Base-by-base conservation (phyloP, 2,797 vertebrate species). In the Nothura maculosa region DNA sequence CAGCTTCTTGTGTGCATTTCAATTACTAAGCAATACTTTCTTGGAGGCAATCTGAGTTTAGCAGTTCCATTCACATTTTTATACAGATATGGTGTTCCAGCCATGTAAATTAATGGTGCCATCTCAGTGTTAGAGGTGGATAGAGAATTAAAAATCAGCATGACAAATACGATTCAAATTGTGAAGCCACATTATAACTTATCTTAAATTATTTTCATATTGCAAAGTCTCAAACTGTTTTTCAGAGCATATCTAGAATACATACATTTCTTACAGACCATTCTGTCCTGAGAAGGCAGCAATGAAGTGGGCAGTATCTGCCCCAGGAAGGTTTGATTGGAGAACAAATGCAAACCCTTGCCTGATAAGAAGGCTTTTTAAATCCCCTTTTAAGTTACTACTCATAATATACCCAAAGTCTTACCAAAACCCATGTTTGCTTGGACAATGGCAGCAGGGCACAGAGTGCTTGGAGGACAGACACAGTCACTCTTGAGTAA, bases 1-100 rank as follows among this genome's bases (percentile, higher is more conserved):
- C 63, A 88, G 36, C 22, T 93, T 86, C 77, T 73, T 74, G 63
- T 74, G 19, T 70, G 89, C 80, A 79, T 95, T 96, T 95, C 82
- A 89, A 27, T 94, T 95, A 79, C 82, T 58, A 83, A 94, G 67
- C 67, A 92, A 55, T 52, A 83, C 47, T 94, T 95, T 92, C 69
- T 87, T 92, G 90, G 82, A 96, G 85, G 77, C 90, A 89, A n/a
- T 91, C 60, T 95, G 85, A 86, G 85, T 95, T 93, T 77, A 91
- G 70, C 0, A 0, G 40, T 85, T 94, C 90, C 62, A 45, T 90
- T 94, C 93, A 92, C 94, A 81, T 90, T 96, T 96, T 94, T 93
- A 55, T 66, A 89, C 82, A 69, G 67, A 79, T 94, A 78, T n/a
- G 38, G 67, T 78, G 67, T 91, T 92, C 47, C 66, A 92, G 40